These are phyloP conservation scores for Formicarius rufipectus DNA, from an alignment of 2,113 vertebrate genomes.

Conservation along the genomic window DNA sequence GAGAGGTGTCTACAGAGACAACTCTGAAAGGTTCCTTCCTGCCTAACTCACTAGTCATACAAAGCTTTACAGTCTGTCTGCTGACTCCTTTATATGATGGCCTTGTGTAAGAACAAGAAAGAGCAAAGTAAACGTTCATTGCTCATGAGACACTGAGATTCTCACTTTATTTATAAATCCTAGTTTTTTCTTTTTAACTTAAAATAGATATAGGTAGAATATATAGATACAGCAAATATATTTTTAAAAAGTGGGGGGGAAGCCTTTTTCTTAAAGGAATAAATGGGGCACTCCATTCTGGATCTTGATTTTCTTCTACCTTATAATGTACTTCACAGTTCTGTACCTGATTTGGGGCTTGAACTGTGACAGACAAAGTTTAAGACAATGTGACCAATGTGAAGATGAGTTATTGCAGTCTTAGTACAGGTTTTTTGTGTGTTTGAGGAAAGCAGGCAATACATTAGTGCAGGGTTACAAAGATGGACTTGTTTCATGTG, in stretches of 20 bases:
- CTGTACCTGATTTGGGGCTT: not conserved
- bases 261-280: not conserved
- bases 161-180: not conserved
- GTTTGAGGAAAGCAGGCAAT: not conserved
- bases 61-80: not conserved
- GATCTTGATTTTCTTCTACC: not conserved
- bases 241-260: not conserved
- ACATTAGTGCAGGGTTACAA: not conserved
- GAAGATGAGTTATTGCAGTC: not conserved
- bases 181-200: not conserved
- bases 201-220: not conserved
- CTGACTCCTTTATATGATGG: not conserved
- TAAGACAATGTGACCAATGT: not conserved
- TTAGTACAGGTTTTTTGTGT: not conserved
- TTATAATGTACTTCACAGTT: not conserved
- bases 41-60: not conserved
- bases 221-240: not conserved
- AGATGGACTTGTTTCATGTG: conserved; percentile 52
- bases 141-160: not conserved
- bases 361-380: not conserved
- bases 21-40: not conserved
- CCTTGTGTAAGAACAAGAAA: not conserved
- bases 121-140: not conserved
- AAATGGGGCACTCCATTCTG: not conserved
- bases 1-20: not conserved